These are phyloP conservation scores for Cephus nigrinus DNA, from an alignment of 2,888 invertebrate genomes.

Conservation along the genomic window DNA sequence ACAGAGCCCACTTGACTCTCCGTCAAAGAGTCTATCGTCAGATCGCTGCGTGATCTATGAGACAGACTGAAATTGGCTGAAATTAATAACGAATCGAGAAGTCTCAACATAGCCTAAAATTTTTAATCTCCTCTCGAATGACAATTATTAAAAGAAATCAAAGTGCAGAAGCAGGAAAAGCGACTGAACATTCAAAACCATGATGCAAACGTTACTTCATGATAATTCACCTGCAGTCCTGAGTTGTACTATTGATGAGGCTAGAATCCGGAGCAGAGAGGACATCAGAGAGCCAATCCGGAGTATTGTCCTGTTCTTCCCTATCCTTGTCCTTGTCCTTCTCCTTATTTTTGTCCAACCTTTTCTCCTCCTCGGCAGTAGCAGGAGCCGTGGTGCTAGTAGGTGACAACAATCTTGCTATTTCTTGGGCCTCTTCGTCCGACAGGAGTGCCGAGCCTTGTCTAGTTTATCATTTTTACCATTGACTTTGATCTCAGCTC, in stretches of 20 bases:
- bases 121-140: neutral
- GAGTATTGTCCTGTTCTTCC: conserved; percentile 60
- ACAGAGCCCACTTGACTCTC: conserved; percentile 64
- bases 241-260: conserved; percentile 59
- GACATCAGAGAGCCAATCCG: conserved; percentile 72
- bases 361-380: conserved; percentile 47
- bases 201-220: neutral
- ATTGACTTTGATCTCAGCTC: conserved; percentile 26
- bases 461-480: conserved; percentile 66
- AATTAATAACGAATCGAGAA: conserved; percentile 7
- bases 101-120: conserved; percentile 4
- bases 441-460: conserved; percentile 82
- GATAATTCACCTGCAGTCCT: conserved; percentile 61
- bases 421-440: conserved; percentile 92
- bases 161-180: neutral
- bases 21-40: conserved; percentile 63
- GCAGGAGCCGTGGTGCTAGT: conserved; percentile 39
- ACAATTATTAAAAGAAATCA: neutral
- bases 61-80: conserved; percentile 48
- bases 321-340: conserved; percentile 66
- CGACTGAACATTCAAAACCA: neutral
- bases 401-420: conserved; percentile 82
- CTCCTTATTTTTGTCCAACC: conserved; percentile 69
- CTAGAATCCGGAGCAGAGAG: conserved; percentile 69
- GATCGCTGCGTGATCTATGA: conserved; percentile 62